Conservation (phyloP, 2,888 invertebrate species). For the Megalurothrips usitatus region DNA sequence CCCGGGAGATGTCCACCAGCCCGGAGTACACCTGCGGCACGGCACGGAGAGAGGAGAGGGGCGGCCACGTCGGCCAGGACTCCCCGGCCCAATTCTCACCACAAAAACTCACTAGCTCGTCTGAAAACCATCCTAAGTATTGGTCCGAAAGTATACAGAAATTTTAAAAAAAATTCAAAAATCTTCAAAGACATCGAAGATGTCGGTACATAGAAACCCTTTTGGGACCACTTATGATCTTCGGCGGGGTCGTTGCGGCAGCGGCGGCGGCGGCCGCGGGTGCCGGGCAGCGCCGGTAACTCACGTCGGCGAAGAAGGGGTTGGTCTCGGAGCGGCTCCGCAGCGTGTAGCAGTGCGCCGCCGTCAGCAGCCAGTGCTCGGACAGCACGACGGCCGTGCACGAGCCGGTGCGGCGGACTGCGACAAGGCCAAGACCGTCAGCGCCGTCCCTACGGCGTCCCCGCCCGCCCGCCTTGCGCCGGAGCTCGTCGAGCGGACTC, state of each 20-base stretch:
- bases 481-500: background rate
- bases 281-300: background rate
- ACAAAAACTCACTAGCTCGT: too few relatives aligned
- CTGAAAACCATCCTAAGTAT: too few relatives aligned
- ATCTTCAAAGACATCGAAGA: too few relatives aligned
- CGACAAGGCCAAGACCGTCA: background rate
- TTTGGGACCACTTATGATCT: too few relatives aligned
- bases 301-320: background rate
- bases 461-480: background rate
- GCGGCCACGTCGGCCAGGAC: too few relatives aligned
- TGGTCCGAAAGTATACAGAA: too few relatives aligned
- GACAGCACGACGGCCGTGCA: background rate
- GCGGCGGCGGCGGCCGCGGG: too few relatives aligned
- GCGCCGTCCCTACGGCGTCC: background rate
- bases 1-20: constrained; percentile 17
- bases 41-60: background rate
- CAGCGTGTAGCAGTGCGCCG: constrained; percentile 9
- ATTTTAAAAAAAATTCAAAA: too few relatives aligned
- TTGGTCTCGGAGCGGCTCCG: constrained; percentile 1
- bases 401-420: background rate
- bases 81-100: too few relatives aligned
- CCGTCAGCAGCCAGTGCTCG: constrained; percentile 11
- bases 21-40: constrained; percentile 12
- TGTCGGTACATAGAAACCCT: too few relatives aligned
- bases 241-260: too few relatives aligned